Base-by-base conservation (phyloP, 2,888 invertebrate genomes). In the Philaethria dido region DNA sequence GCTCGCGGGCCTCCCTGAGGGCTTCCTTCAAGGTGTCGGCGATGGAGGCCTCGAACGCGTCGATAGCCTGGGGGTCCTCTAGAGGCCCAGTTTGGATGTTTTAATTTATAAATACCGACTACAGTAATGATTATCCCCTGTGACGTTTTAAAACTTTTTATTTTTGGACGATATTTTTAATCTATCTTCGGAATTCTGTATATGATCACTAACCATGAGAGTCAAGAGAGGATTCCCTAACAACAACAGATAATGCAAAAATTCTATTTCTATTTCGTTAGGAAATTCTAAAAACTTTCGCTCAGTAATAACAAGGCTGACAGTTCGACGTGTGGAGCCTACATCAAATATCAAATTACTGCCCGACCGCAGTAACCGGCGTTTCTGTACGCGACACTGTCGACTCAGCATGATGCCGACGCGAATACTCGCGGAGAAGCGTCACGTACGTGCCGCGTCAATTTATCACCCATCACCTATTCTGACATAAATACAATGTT, bases 401-500 rank as follows among this genome's bases (percentile, higher is more conserved):
- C 75, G 80, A 83, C 73, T 83, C 81, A 78, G 79, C 81, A 72
- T 74, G 78, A 75, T 74, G 74, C 75, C 73, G 39, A 44, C 69
- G 52, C 70, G 69, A 64, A 62, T 61, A 67, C 59, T 69, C 61
- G 62, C 65, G 71, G 74, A 76, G 78, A 77, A 77, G 74, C 76
- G 83, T 85, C 87, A 87, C 87, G 86, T 85, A 81, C 79, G 72
- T 63, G 72, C 75, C 74, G 75, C 82, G 82, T 84, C 86, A 84
- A 86, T 85, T 86, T 86, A 86, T 86, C 85, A 84, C 79, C 44
- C 60, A 60, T 60, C 60, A 60, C 42, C 25, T 29, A 60, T 60
- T 60, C 29, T 60, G 57, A 57, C 57, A 57, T 57, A 57, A 42
- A 42, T 42, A 57, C 39, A 22, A 57, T 11, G 22, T 57, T 57